These are phyloP conservation scores for Sakesphorus luctuosus DNA, from an alignment of 2,113 vertebrate species.

Conservation along the genomic window DNA sequence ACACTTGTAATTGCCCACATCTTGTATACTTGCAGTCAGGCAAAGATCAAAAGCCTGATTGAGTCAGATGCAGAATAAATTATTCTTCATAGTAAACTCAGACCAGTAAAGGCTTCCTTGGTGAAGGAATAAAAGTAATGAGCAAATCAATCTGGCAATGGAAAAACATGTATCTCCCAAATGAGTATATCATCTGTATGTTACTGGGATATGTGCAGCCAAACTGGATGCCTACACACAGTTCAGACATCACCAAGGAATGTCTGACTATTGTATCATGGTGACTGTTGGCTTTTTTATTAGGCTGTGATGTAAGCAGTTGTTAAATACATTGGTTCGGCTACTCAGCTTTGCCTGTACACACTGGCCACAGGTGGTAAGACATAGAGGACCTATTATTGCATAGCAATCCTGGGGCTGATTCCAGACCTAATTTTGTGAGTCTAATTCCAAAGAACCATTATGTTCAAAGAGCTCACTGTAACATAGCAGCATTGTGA, in stretches of 20 bases:
- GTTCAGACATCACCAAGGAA: not conserved
- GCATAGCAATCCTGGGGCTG: not conserved
- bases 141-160: not conserved
- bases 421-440: conserved; percentile 47
- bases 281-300: not conserved
- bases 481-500: conserved; percentile 30
- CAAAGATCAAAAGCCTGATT: conserved; percentile 30
- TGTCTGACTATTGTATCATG: not conserved
- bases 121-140: not conserved
- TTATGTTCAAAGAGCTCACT: conserved; percentile 26
- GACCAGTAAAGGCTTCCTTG: not conserved
- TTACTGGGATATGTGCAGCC: not conserved
- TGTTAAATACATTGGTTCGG: not conserved
- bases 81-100: not conserved
- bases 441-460: conserved; percentile 33
- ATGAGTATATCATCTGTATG: not conserved
- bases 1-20: conserved; percentile 53
- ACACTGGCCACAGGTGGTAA: conserved; percentile 20
- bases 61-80: conserved; percentile 14
- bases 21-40: conserved; percentile 11
- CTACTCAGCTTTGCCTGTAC: not conserved
- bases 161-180: not conserved
- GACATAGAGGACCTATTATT: not conserved
- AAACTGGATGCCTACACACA: not conserved
- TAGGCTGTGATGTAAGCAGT: not conserved